Evolutionary conservation across 2,888 invertebrate species (phyloP).

Genomic region (Venustoraphidia nigricollis): DNA sequence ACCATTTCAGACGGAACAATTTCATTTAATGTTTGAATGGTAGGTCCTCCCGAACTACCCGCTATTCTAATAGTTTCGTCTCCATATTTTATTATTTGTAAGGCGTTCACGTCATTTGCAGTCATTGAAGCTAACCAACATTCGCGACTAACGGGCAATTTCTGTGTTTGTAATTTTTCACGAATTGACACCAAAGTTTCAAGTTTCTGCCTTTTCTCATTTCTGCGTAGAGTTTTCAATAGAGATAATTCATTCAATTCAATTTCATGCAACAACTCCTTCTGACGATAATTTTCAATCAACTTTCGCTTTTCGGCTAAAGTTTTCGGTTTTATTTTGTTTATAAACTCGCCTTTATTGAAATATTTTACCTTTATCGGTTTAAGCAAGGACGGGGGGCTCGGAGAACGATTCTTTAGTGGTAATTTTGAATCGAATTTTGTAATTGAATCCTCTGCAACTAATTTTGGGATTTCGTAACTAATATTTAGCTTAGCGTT

Average conservation of each 20-base stretch:
- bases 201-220: constrained; percentile 17
- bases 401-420: constrained; percentile 1
- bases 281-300: constrained; percentile 21
- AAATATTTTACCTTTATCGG: constrained; percentile 4
- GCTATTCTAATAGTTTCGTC: constrained; percentile 10
- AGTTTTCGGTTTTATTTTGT: constrained; percentile 28
- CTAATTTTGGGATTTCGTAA: constrained; percentile 24
- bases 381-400: constrained; percentile 5
- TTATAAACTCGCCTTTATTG: constrained; percentile 4
- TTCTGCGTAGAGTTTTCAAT: constrained; percentile 12
- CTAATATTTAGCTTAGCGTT: constrained; percentile 30
- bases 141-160: constrained; percentile 24
- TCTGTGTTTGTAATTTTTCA: constrained; percentile 22
- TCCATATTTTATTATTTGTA: constrained; percentile 8
- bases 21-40: background rate
- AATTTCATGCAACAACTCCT: constrained; percentile 27
- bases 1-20: too few species aligned
- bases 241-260: constrained; percentile 27
- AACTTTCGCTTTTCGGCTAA: constrained; percentile 34
- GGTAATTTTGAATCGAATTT: constrained; percentile 7
- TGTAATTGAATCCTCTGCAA: constrained; percentile 19
- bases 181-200: constrained; percentile 28
- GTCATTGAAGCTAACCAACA: constrained; percentile 21
- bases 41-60: constrained; percentile 11
- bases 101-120: constrained; percentile 2